Evolutionary conservation across 2,797 vertebrate genomes (phyloP).

Genomic region (Platalea minor): DNA sequence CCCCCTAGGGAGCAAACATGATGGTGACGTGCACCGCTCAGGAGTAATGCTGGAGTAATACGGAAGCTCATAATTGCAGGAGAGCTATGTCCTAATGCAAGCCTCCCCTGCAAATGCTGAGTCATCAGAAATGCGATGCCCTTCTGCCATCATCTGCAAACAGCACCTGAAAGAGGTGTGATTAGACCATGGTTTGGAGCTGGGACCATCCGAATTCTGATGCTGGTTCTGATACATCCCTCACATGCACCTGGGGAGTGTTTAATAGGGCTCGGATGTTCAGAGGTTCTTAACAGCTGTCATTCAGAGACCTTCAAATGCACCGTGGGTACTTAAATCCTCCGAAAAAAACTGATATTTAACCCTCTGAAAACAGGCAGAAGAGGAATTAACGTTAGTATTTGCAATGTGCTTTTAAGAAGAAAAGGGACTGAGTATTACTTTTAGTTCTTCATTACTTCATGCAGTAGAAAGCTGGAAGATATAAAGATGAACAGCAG

Average conservation of each 20-base stretch:
- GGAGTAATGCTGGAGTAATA: neutral
- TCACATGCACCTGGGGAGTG: neutral
- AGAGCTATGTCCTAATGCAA: constrained; percentile 22
- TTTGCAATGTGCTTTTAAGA: constrained; percentile 21
- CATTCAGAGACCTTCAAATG: neutral
- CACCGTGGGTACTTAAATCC: neutral
- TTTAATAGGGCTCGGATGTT: constrained; percentile 5
- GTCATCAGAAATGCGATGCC: neutral
- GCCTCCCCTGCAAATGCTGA: constrained; percentile 7
- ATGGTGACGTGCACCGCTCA: neutral
- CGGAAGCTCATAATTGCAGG: neutral
- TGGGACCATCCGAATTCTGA: neutral
- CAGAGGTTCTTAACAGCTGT: neutral
- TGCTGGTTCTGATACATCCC: neutral
- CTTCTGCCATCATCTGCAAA: constrained; percentile 24
- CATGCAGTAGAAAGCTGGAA: neutral
- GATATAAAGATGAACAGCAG: neutral
- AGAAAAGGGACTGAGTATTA: neutral
- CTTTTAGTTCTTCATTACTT: constrained; percentile 3
- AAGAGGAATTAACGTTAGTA: constrained; percentile 53
- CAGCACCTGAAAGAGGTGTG: neutral
- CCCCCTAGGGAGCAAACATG: neutral
- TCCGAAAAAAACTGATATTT: neutral
- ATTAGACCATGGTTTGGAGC: neutral
- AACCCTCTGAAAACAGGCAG: neutral